phyloP scores from a whole-genome alignment of 1,140 invertebrate genomes.

The Myzus persicae region DNA sequence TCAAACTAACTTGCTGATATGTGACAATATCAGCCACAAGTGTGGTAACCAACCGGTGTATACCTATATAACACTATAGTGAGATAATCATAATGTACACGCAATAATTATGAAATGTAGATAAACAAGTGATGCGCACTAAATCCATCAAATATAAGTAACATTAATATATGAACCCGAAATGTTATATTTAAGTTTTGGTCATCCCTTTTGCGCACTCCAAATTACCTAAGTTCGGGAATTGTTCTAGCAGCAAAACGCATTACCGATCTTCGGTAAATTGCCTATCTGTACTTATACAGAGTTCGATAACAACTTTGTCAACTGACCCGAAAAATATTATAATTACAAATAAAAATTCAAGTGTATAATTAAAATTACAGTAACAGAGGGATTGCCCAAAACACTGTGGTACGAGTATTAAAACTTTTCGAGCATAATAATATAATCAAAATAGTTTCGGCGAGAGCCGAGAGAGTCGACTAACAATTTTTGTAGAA shows the following conservation, averaged over 20 bases:
- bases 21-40: neutral
- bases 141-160: neutral
- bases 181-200: conserved; percentile 13
- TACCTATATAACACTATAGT: neutral
- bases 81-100: neutral
- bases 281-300: conserved; percentile 6
- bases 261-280: conserved; percentile 13
- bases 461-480: neutral
- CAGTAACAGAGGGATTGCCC: no score
- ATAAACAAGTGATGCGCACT: neutral
- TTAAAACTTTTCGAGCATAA: conserved; percentile 28
- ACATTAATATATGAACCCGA: neutral
- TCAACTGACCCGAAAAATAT: conserved; percentile 38
- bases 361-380: neutral
- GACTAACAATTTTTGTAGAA: neutral
- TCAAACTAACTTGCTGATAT: neutral
- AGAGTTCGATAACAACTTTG: conserved; percentile 34
- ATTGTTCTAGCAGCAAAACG: conserved; percentile 23
- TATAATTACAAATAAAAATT: conserved; percentile 25
- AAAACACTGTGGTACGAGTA: neutral
- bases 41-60: neutral
- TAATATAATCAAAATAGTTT: conserved; percentile 39
- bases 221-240: conserved; percentile 18
- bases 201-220: neutral
- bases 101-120: neutral